These are phyloP conservation scores for Tuta absoluta DNA, from an alignment of 2,888 invertebrate species.

Conservation along the genomic window DNA sequence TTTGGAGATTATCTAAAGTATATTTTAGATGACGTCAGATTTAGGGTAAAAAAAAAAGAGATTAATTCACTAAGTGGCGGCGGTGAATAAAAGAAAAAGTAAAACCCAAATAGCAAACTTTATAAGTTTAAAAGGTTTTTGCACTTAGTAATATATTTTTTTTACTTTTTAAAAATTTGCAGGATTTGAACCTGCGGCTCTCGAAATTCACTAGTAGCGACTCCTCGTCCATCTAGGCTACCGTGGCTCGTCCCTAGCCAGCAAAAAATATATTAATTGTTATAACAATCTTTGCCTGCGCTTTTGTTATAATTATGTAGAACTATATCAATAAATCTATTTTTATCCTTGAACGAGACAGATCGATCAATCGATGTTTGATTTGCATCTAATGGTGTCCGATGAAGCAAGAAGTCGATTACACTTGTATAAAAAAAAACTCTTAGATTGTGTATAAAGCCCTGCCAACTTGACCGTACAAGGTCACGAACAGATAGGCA, in stretches of 20 bases:
- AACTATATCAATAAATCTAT: conserved; percentile 33
- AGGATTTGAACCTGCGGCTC: too few species aligned
- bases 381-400: conserved; percentile 60
- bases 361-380: conserved; percentile 55
- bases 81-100: not conserved
- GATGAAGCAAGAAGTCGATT: conserved; percentile 49
- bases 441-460: not conserved
- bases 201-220: too few species aligned
- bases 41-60: conserved; percentile 7
- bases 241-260: too few species aligned
- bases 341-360: conserved; percentile 32
- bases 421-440: conserved; percentile 21
- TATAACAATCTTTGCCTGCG: not conserved
- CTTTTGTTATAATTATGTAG: conserved; percentile 25
- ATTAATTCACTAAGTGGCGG: not conserved
- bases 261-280: too few species aligned
- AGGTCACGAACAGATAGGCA: conserved; percentile 17
- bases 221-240: too few species aligned
- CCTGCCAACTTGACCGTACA: conserved; percentile 4
- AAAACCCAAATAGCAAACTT: not conserved
- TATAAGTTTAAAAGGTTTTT: not conserved
- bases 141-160: too few species aligned
- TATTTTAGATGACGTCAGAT: conserved; percentile 18
- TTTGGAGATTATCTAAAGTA: conserved; percentile 22
- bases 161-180: too few species aligned